These are phyloP conservation scores for Seira ritae DNA, from an alignment of 2,888 invertebrate species.

Conservation along the genomic window DNA sequence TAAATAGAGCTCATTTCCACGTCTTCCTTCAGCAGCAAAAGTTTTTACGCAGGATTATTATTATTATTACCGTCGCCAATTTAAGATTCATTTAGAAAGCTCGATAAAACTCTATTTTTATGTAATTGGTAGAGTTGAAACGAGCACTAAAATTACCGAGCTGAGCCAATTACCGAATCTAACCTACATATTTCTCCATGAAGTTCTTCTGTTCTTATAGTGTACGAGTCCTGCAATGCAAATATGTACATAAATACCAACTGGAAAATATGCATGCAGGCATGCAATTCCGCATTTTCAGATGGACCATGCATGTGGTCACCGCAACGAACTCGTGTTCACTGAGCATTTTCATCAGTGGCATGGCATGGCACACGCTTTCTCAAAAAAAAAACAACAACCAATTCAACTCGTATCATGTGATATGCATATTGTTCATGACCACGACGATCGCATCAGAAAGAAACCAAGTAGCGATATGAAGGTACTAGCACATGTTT, in stretches of 20 bases:
- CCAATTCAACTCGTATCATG: background rate
- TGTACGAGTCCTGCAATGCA: too few species aligned
- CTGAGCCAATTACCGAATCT: too few species aligned
- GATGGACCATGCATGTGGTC: slow-evolving; percentile 19
- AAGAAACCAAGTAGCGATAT: background rate
- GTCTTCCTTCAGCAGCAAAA: background rate
- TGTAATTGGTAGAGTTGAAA: too few species aligned
- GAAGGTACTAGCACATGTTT: background rate
- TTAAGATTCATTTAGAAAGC: slow-evolving; percentile 9
- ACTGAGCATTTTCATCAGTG: background rate
- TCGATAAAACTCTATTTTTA: slow-evolving; percentile 4
- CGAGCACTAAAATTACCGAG: too few species aligned
- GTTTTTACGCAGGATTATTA: slow-evolving; percentile 9
- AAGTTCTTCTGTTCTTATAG: background rate
- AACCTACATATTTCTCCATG: slow-evolving; percentile 12
- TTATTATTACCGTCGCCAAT: background rate
- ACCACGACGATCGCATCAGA: background rate
- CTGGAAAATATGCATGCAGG: slow-evolving; percentile 19
- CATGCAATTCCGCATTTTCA: slow-evolving; percentile 56
- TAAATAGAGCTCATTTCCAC: too few species aligned
- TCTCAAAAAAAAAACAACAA: background rate
- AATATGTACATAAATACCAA: too few species aligned
- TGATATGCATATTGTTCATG: background rate
- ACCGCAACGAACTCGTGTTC: slow-evolving; percentile 22
- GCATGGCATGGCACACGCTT: slow-evolving; percentile 3